Evolutionary conservation across 2,888 invertebrate species (phyloP).

Genomic region (Myopa tessellatipennis): DNA sequence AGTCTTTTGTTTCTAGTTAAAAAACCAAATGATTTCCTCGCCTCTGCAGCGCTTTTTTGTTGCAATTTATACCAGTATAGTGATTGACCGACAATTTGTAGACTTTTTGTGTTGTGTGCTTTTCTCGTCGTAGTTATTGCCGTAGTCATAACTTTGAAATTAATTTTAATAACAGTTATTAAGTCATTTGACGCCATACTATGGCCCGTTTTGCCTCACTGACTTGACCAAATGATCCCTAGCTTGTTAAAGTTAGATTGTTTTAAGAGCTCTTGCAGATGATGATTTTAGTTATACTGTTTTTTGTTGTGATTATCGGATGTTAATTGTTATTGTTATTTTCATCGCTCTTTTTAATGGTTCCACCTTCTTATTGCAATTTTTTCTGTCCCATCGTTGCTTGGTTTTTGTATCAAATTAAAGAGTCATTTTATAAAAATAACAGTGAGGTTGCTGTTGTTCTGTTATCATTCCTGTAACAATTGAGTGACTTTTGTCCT

Average conservation of each 20-base stretch:
- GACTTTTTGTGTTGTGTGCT: neutral
- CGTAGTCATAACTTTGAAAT: neutral
- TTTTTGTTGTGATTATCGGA: neutral
- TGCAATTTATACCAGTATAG: no score
- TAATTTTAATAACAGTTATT: constrained; percentile 30
- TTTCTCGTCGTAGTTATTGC: neutral
- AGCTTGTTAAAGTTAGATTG: neutral
- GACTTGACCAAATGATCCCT: neutral
- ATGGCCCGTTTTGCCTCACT: neutral
- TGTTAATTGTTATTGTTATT: neutral
- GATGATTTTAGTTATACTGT: neutral
- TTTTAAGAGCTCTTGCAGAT: neutral
- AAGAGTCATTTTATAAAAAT: no score
- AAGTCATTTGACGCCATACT: constrained; percentile 12
- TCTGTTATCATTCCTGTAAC: no score
- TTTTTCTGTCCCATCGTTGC: no score
- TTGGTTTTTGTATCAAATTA: no score
- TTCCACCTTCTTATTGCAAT: no score
- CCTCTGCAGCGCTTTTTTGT: no score
- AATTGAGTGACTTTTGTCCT: no score
- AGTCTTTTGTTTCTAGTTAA: no score
- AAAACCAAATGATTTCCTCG: no score
- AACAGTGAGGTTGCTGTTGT: no score
- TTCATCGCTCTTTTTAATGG: neutral
- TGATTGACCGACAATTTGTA: no score